Evolutionary conservation across 2,113 vertebrate species (phyloP), one percentile per base, ranked within the genome.

Genomic region (Coptodon rendalli): DNA sequence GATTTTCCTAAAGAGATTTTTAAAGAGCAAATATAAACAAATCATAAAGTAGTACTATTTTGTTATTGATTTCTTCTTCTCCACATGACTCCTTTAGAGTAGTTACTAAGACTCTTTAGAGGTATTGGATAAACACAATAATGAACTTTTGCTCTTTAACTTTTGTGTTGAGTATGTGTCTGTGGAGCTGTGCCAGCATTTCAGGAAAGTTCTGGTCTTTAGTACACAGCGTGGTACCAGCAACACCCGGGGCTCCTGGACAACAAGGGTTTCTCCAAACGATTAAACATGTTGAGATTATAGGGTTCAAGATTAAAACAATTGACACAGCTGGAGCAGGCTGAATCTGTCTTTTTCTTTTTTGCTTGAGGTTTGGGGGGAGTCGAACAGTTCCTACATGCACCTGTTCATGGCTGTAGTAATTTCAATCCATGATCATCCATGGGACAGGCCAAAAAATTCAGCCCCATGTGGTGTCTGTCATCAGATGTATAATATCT

Each of bases 31-130:
- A 86, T 90, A 73, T 87, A 90, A 88, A 91, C 88, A 85, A 86
- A 81, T 83, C 53, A 91, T 92, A 87, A 90, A 90, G 81, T 89
- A 92, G 91, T 91, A 85, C 90, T 94, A 93, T 93, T 92, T 92
- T 95, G 90, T 83, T 93, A 94, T 88, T 57, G 84, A 81, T 88
- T 93, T 92, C 83, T 91, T 92, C 82, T 84, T 91, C 61, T 92
- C 87, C 86, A 89, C 83, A 81, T 81, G 63, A 88, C 84, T 93
- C 73, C 79, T 89, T 89, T 90, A 90, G 82, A 34, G 53, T 94
- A 85, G 88, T 89, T 91, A 34, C 87, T 86, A 83, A 87, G 48
- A 85, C 82, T 82, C 85, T 82, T 17, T 89, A 89, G 85, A 36
- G 59, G 43, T 81, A 76, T 76, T 80, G 48, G 79, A 89, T 66